A percentile compares a stretch with the other conserved stretches of the same genome.
These are phyloP conservation scores for Solenodon paradoxus DNA, from an alignment of 2,113 vertebrate species.

Conservation along the genomic window DNA sequence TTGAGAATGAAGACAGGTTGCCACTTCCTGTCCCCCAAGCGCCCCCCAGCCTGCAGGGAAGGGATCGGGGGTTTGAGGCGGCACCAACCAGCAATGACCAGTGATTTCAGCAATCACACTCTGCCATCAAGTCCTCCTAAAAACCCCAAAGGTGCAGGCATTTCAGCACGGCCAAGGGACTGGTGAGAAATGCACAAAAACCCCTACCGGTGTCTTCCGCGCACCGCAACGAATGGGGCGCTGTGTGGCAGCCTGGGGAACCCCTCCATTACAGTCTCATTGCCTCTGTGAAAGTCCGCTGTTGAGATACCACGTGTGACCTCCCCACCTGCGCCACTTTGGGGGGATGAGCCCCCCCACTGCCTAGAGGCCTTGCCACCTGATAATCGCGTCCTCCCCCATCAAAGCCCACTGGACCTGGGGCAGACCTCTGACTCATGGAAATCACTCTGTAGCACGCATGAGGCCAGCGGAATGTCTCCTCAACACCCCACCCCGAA, in stretches of 20 bases:
- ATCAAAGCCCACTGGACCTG: not conserved
- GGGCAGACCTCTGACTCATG: not conserved
- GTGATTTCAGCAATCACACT: too few relatives aligned
- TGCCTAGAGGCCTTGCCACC: not conserved
- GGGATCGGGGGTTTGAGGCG: too few relatives aligned
- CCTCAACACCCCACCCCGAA: not conserved
- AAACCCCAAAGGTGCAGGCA: not conserved
- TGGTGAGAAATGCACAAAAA: rapidly evolving
- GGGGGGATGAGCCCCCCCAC: not conserved
- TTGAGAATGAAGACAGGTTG: too few relatives aligned
- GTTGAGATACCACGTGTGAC: not conserved
- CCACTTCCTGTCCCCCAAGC: not conserved
- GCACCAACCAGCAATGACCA: too few relatives aligned
- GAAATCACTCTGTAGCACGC: not conserved
- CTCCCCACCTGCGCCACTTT: not conserved
- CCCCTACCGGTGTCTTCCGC: too few relatives aligned
- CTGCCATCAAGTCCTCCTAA: too few relatives aligned
- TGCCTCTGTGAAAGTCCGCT: not conserved
- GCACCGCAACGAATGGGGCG: too few relatives aligned
- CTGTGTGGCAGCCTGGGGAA: not conserved
- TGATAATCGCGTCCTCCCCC: not conserved
- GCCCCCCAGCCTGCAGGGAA: not conserved
- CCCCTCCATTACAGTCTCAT: not conserved
- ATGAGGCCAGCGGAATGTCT: not conserved
- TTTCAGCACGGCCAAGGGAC: not conserved